Evolutionary conservation across 2,113 vertebrate genomes (phyloP), one percentile per base, ranked within the genome.

Genomic region (Myrmecophaga tridactyla): DNA sequence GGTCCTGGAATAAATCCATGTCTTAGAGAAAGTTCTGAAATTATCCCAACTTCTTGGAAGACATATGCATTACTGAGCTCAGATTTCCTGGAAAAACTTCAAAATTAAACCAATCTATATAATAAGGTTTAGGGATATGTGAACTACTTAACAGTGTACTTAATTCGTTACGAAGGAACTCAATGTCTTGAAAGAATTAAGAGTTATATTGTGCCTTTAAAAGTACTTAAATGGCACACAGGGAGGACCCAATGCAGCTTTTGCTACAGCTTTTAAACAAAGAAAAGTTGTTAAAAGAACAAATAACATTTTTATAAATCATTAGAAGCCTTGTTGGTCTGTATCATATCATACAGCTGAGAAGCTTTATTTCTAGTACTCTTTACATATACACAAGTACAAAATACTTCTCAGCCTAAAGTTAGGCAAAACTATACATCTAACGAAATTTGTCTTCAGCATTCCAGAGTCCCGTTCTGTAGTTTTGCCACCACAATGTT

Each of bases 1-100:
- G 90, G 43, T 70, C 77, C 29, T 46, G 21, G 15, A 78, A 77
- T 77, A 94, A 89, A 96, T 81, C 53, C 63, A 70, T 9, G 17
- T 72, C 43, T 92, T 75, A 9, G 39, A 41, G n/a, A 91, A 94
- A 10, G 36, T 76, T 93, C 60, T 67, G 78, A 83, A 94, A 94
- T 88, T 51, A 75, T 77, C 51, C 56, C 56, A 91, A 48, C 9
- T 20, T 93, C 48, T 63, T 85, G 63, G 62, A 91, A 95, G 29
- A 92, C 60, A 27, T 39, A 23, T 70, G 39, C 15, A 87, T 65
- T 85, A 85, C 11, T 14, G 73, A 39, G 36, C 60, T 77, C 77
- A 36, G 10, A 80, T 91, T 83, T 96, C 63, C 78, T 80, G 65
- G 63, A 36, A 80, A 73, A 94, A 58, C 31, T 78, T 78, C 29